Conservation (phyloP, 2,113 vertebrate species). For the Psephotus haematonotus region DNA sequence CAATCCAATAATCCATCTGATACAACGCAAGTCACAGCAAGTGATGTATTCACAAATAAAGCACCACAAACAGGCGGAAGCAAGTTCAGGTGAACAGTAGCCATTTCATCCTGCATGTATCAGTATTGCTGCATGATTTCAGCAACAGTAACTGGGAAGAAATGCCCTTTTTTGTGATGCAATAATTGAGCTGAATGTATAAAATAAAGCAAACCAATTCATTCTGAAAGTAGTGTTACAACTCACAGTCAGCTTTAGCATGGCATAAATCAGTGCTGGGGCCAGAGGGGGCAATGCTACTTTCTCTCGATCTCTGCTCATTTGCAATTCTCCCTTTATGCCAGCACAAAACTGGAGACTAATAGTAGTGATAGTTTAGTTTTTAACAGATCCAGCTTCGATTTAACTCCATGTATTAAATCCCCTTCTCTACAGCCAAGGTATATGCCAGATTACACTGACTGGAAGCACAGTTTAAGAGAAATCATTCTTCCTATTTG, state of each 20-base stretch:
- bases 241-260: not conserved
- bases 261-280: accelerated
- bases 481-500: not conserved
- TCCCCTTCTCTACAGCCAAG: not conserved
- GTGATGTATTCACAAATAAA: not conserved
- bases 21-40: not conserved
- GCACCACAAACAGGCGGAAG: not conserved
- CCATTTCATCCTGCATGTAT: not conserved
- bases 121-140: not conserved
- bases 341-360: not conserved
- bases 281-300: not conserved
- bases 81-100: not conserved
- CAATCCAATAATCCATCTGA: not conserved
- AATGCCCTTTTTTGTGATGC: not conserved
- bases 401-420: not conserved
- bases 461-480: not conserved
- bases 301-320: not conserved
- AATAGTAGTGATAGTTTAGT: accelerated
- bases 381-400: not conserved
- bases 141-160: not conserved
- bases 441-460: not conserved
- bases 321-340: not conserved
- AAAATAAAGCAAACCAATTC: not conserved
- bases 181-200: not conserved
- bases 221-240: not conserved